Evolutionary conservation across 2,888 invertebrate genomes (phyloP).

Genomic region (Acleris laterana): DNA sequence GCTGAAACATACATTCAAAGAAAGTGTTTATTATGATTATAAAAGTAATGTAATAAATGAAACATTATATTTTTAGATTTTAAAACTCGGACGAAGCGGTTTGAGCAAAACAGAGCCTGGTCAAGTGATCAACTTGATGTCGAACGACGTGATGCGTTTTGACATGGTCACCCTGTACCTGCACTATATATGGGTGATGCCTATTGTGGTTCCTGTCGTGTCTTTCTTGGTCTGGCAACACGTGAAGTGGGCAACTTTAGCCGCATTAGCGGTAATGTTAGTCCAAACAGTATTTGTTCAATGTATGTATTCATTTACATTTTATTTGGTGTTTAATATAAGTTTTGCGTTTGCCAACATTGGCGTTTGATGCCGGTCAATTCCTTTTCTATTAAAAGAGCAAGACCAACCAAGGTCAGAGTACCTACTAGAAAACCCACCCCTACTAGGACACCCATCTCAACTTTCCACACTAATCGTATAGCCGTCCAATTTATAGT

Average conservation of each 20-base stretch:
- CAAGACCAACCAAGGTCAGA: too few relatives aligned
- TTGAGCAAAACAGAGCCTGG: conserved; percentile 87
- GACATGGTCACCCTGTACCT: conserved; percentile 88
- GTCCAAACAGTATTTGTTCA: conserved; percentile 85
- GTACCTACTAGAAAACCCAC: too few relatives aligned
- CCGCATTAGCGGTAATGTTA: conserved; percentile 76
- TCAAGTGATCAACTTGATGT: conserved; percentile 92
- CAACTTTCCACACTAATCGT: too few relatives aligned
- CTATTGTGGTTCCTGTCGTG: conserved; percentile 87
- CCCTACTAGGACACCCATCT: too few relatives aligned
- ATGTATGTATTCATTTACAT: conserved; percentile 53
- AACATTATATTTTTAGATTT: conserved; percentile 57
- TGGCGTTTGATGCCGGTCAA: too few relatives aligned
- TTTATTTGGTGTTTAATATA: not conserved
- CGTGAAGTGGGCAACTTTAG: conserved; percentile 68
- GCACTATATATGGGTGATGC: conserved; percentile 92
- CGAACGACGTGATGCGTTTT: conserved; percentile 93
- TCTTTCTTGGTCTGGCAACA: conserved; percentile 78
- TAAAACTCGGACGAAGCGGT: conserved; percentile 82
- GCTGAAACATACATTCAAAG: too few relatives aligned
- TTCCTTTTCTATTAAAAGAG: too few relatives aligned
- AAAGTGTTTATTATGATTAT: too few relatives aligned
- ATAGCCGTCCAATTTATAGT: too few relatives aligned
- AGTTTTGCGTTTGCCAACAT: not conserved
- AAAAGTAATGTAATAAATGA: not conserved